Evolutionary conservation across 2,888 invertebrate species (phyloP).

Genomic region (Acanthoscelides obtectus): DNA sequence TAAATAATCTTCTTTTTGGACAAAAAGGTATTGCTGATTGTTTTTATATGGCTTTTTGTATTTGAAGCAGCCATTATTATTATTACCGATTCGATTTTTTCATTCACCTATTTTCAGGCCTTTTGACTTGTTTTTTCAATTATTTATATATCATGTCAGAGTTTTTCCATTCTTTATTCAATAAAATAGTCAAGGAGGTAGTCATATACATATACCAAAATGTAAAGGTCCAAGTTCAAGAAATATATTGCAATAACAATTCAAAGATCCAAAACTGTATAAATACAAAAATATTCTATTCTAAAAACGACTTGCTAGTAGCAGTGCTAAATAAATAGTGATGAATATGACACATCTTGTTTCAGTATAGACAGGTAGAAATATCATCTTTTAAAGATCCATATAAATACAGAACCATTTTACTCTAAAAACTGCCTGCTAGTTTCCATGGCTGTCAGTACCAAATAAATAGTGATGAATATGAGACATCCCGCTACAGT

Average conservation of each 20-base stretch:
- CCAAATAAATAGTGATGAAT: constrained; percentile 45
- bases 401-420: not conserved
- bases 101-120: too few species aligned
- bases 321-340: constrained; percentile 43
- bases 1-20: too few species aligned
- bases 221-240: not conserved
- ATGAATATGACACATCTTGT: constrained; percentile 47
- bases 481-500: constrained; percentile 47
- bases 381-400: too few species aligned
- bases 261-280: too few species aligned
- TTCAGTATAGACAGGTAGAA: too few species aligned
- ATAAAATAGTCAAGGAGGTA: not conserved
- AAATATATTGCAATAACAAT: too few species aligned
- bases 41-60: too few species aligned
- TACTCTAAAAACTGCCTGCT: constrained; percentile 15
- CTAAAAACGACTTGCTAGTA: constrained; percentile 15
- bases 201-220: not conserved
- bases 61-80: too few species aligned
- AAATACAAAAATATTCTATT: constrained; percentile 2
- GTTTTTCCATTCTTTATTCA: not conserved
- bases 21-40: too few species aligned
- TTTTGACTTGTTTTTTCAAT: too few species aligned
- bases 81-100: too few species aligned
- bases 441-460: constrained; percentile 32
- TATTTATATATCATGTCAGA: too few species aligned